Evolutionary conservation across 2,888 invertebrate species (phyloP), one percentile per base, ranked within the genome.

Genomic region (Dryadula phaetusa): DNA sequence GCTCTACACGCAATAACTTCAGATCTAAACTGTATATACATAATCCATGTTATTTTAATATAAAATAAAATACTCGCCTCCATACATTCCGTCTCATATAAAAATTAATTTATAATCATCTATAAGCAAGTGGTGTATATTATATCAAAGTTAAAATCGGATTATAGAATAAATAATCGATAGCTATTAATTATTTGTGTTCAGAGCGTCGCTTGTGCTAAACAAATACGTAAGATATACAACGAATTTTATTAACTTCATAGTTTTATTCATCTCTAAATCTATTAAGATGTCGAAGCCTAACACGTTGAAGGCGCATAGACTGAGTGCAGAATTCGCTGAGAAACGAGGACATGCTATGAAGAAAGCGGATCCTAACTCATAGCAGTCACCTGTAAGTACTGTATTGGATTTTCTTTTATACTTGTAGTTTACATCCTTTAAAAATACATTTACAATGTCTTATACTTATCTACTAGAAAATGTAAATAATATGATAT

Each of bases 341-440:
- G 92, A 92, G 77, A 91, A 91, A 82, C 84, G 91, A 73, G 83
- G 80, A 34, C 88, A 85, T 74, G 76, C 86, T 66, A 72, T 91
- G 81, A 92, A 87, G 84, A 92, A 91, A 79, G 75, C 84, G 64
- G 90, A 90, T 75, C 88, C 92, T 62, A 90, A 84, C 69, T 85
- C 90, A 90, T 92, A 92, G 92, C 92, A 92, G 85, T 84, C 89
- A 89, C 85, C 92, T 80, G 92, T 92, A 73, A 92, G 92, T 92
- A 76, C 47, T 61, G 67, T 69, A 65, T 58, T 53, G 47, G 20
- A 42, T 62, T 64, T 69, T 66, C 52, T 20, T 63, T 63, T 47
- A 63, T 49, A 7, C 47, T 34, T 46, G n/a, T 37, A 63, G 28
- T 44, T 25, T 28, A 2, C 1, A 25, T 44, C 20, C 12, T 54